These are phyloP conservation scores for Pyxicephalus adspersus DNA, from an alignment of 2,113 vertebrate genomes.

Conservation along the genomic window DNA sequence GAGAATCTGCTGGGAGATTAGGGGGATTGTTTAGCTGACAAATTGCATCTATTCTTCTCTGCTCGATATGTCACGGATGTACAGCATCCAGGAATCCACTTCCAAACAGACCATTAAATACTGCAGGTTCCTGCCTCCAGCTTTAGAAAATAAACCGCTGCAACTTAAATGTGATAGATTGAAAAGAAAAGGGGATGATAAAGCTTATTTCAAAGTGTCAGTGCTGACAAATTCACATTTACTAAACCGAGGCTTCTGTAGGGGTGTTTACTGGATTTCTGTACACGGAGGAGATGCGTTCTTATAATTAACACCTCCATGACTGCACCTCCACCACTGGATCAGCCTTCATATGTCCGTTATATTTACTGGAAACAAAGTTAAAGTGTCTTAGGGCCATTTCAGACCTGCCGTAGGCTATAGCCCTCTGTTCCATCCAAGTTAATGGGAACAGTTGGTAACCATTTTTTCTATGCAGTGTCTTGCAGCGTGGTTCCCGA, in stretches of 20 bases:
- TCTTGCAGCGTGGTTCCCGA: too few species aligned
- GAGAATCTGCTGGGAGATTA: conserved; percentile 43
- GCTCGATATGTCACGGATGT: conserved; percentile 32
- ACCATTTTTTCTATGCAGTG: too few species aligned
- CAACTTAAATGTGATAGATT: conserved; percentile 30
- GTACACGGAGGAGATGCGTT: background rate
- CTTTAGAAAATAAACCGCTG: conserved; percentile 30
- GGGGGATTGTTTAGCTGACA: conserved; percentile 45
- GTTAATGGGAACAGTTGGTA: too few species aligned
- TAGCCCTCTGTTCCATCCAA: too few species aligned
- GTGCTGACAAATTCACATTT: background rate
- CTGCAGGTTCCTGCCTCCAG: conserved; percentile 25
- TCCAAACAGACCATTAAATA: conserved; percentile 41
- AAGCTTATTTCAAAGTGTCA: conserved; percentile 23
- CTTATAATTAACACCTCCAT: background rate
- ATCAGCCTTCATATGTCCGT: too few species aligned
- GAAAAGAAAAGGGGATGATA: conserved; percentile 23
- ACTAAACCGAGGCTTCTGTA: background rate
- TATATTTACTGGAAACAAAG: too few species aligned
- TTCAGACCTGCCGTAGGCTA: too few species aligned
- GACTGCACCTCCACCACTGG: too few species aligned
- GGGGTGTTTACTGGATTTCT: background rate
- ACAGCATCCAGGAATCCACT: conserved; percentile 22
- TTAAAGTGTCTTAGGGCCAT: too few species aligned
- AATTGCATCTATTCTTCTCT: conserved; percentile 46